Base-by-base conservation (phyloP, 35 echinoderm and acorn worm species). In the Holothuria glaberrima region DNA sequence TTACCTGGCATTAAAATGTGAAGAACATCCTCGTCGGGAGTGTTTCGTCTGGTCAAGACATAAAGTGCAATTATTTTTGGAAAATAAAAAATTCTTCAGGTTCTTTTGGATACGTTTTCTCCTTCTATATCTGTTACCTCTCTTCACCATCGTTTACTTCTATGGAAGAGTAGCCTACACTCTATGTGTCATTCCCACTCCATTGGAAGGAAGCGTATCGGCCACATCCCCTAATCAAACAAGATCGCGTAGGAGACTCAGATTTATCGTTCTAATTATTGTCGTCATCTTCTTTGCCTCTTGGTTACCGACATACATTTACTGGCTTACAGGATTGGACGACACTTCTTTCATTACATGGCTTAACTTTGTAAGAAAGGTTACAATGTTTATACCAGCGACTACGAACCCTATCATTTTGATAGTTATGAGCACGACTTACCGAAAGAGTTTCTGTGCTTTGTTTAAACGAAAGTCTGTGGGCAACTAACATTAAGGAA, bases 241-340 rank as follows among this genome's bases (percentile, higher is more conserved):
- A 36, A 56, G 80, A 36, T 84, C 80, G 12, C 80, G 80, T 9
- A 84, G 16, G 32, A 84, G 34, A 84, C 56, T 84, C 12, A 56
- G 29, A 2, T 27, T 48, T 9, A 61, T 84, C 30, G 80, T 84
- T 52, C 33, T 84, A 24, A 32, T 30, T 61, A 59, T 84, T 61
- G 52, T 33, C 6, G 12, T 30, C 20, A 22, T 61, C 3, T 84
- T 84, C 56, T 59, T 64, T 20, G 57, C 61, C 2, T 84, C 54
- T 13, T 84, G 80, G 80, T 61, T 84, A 30, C 80, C 80, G 29
- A 22, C 34, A 18, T 64, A 84, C 30, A 9, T 61, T 12, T 54
- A 54, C 12, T 54, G 50, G 50, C 50, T 54, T 54, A 9, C 50
- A 5, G 9, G 9, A 54, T 54, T 54, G 16, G 5, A 54, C 12